phyloP scores from a whole-genome alignment of 2,113 vertebrate genomes.

The Aldabrachelys gigantea region DNA sequence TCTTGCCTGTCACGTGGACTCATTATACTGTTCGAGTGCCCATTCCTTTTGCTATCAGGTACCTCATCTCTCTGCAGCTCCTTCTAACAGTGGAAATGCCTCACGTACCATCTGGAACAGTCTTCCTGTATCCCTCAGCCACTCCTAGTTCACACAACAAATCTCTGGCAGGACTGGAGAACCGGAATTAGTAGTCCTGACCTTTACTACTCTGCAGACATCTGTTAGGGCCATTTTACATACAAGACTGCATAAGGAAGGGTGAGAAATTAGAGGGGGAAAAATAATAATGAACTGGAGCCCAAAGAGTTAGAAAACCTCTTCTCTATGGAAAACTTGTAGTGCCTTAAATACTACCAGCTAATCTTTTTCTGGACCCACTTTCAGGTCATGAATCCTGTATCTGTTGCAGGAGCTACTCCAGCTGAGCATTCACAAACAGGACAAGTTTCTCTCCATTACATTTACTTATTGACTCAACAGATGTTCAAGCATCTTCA shows the following conservation, averaged over 20 bases:
- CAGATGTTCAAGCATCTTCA: neutral
- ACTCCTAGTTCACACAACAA: neutral
- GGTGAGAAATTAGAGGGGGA: neutral
- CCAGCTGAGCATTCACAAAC: neutral
- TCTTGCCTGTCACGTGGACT: neutral
- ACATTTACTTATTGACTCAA: neutral
- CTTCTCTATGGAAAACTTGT: too few relatives aligned
- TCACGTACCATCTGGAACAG: neutral
- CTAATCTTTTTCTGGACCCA: neutral
- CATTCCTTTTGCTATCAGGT: neutral
- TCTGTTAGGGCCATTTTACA: neutral
- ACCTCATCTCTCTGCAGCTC: neutral
- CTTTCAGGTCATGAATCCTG: neutral
- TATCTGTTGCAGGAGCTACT: neutral
- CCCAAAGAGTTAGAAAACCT: neutral
- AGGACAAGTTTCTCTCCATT: neutral
- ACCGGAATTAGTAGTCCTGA: neutral
- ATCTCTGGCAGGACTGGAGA: neutral
- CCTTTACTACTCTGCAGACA: neutral
- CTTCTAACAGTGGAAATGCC: neutral
- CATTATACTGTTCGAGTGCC: neutral
- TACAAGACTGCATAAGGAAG: neutral
- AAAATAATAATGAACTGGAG: neutral
- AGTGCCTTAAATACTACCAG: neutral
- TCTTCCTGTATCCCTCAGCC: neutral